Percentiles rank a stretch among this genome's conserved stretches.
Evolutionary conservation across 2,113 vertebrate species (phyloP).

Genomic region (Lamprologus ornatipinnis): DNA sequence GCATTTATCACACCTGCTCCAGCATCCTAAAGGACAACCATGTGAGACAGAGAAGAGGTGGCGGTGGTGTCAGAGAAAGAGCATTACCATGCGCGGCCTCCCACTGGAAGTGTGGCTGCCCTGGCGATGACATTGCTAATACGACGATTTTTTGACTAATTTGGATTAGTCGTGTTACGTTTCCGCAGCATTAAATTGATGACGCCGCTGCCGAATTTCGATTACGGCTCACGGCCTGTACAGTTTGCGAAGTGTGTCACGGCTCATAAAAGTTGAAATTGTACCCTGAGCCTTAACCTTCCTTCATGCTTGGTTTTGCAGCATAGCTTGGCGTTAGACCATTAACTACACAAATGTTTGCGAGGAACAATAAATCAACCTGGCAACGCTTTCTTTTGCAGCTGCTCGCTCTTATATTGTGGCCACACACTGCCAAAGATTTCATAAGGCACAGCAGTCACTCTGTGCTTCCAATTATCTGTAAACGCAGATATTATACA

Average conservation of each 20-base stretch:
- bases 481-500: conserved; percentile 65
- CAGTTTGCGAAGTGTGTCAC: conserved; percentile 30
- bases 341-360: conserved; percentile 54
- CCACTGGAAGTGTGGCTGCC: background rate
- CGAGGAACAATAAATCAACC: conserved; percentile 41
- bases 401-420: conserved; percentile 3
- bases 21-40: conserved; percentile 39
- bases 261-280: conserved; percentile 51
- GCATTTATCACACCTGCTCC: conserved; percentile 70
- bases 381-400: conserved; percentile 3
- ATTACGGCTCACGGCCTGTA: conserved; percentile 10
- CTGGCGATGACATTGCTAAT: background rate
- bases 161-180: conserved; percentile 16
- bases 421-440: conserved; percentile 32
- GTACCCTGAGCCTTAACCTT: conserved; percentile 31
- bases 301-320: conserved; percentile 49
- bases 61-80: background rate
- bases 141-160: conserved; percentile 5
- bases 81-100: conserved; percentile 29
- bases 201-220: conserved; percentile 10
- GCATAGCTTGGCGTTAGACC: conserved; percentile 14
- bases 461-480: conserved; percentile 53
- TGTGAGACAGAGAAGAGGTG: background rate
- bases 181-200: background rate
- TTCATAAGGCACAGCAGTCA: conserved; percentile 37